Conservation (phyloP, 2,797 vertebrate genomes). For the Mus caroli region DNA sequence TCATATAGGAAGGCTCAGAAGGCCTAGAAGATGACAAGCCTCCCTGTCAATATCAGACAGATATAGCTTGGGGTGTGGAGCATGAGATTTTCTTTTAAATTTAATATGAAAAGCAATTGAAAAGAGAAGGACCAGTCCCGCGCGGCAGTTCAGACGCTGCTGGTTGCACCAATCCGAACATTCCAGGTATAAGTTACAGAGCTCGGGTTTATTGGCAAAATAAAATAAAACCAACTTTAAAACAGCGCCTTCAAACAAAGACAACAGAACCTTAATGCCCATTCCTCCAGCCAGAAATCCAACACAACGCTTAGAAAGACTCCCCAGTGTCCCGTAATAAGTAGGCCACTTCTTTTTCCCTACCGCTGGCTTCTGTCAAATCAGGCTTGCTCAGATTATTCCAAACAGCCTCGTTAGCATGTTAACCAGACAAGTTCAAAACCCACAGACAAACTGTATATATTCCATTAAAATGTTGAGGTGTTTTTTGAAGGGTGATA, state of each 20-base stretch:
- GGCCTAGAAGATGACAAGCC: background rate
- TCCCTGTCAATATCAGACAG: background rate
- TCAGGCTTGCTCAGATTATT: slow-evolving; percentile 5
- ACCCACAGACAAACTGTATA: background rate
- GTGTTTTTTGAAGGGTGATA: background rate
- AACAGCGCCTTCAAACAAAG: background rate
- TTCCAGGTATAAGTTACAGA: background rate
- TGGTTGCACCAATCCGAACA: background rate
- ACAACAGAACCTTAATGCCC: background rate
- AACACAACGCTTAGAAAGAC: background rate
- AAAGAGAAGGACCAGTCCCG: background rate
- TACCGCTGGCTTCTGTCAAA: background rate
- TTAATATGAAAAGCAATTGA: background rate
- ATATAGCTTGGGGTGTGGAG: background rate
- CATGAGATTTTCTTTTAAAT: background rate
- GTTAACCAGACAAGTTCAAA: slow-evolving; percentile 27
- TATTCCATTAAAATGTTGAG: slow-evolving; percentile 5
- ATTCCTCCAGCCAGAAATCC: background rate
- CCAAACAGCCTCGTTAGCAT: background rate
- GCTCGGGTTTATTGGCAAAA: background rate
- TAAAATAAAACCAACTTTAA: background rate
- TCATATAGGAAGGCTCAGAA: background rate
- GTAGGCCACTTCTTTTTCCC: background rate
- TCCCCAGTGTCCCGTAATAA: background rate
- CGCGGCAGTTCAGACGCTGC: background rate